Evolutionary conservation across 2,888 invertebrate species (phyloP), one percentile per base, ranked within the genome.

Genomic region (Disparrhopalites patrizii): DNA sequence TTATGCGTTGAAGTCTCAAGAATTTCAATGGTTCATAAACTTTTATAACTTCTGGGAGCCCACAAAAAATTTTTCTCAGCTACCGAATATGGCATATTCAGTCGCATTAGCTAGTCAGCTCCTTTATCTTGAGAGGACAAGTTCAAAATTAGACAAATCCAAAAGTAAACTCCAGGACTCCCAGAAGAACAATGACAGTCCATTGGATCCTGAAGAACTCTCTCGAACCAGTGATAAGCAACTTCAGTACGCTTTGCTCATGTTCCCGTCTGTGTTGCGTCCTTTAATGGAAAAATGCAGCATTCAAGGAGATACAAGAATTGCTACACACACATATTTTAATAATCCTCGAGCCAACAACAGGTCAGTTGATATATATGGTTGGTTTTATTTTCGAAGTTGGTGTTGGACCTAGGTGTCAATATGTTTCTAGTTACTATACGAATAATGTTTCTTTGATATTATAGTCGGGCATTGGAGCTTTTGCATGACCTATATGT

Each of bases 11-110:
- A 83, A 89, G 31, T 78, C 81, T 23, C 84, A 87, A 56, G 88
- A 92, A 79, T 88, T 86, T 76, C 81, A 83, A 20, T 93, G 90
- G 87, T 81, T 91, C 15, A 79, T 82, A 71, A 77, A 80, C 13
- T 76, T 85, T 40, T 83, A 80, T 78, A 80, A 83, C 50, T 83
- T 84, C 70, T 86, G 84, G 82, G 85, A 87, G 74, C 62, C 70
- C 13, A 78, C 81, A 56, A 84, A 87, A 74, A 90, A 90, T 80
- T 80, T 91, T 51, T 84, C 86, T 43, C 89, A 90, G 78, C 80
- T 94, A 67, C 93, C 93, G n/a, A 93, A 93, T 78, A 89, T 91
- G 83, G 88, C 89, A 0, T 92, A 87, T 78, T 91, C 91, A 1
- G 81, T 88, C 67, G 88, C 93, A 0, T 80, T 93, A 72, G 90